These are phyloP conservation scores for Dinoponera quadriceps DNA, from an alignment of 1,140 invertebrate genomes.

Conservation along the genomic window DNA sequence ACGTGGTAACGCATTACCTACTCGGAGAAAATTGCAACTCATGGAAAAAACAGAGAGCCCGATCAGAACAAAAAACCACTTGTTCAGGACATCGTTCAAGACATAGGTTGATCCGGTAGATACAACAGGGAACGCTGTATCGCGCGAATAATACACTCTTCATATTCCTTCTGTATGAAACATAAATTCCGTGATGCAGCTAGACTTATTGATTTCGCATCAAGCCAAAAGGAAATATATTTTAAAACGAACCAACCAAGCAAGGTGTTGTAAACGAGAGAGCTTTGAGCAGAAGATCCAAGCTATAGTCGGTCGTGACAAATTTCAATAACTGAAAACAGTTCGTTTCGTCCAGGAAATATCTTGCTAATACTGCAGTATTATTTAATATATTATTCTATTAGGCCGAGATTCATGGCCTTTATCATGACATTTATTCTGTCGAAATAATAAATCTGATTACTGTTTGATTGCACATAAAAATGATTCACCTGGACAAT, in stretches of 20 bases:
- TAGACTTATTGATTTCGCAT: constrained; percentile 25
- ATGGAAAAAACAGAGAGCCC: too few species aligned
- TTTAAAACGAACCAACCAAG: constrained; percentile 35
- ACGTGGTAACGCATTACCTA: too few species aligned
- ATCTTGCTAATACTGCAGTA: too few species aligned
- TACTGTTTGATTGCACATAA: background rate
- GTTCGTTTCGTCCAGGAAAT: too few species aligned
- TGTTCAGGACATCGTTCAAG: too few species aligned
- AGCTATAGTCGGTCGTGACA: constrained; percentile 41
- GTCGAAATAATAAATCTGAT: background rate
- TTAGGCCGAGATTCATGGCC: background rate
- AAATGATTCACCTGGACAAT: constrained; percentile 31
- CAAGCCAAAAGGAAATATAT: constrained; percentile 18
- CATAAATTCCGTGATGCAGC: background rate
- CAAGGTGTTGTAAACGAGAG: constrained; percentile 27
- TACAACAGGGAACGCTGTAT: background rate
- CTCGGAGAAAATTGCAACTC: too few species aligned
- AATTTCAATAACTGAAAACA: constrained; percentile 41
- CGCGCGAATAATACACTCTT: background rate
- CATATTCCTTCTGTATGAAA: background rate
- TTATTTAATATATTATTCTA: background rate
- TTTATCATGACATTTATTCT: too few species aligned
- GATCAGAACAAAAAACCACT: too few species aligned
- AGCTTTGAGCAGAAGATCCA: constrained; percentile 41
- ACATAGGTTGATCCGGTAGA: too few species aligned